Conservation (phyloP, 2,888 invertebrate genomes). For the Drosophila gaucha region DNA sequence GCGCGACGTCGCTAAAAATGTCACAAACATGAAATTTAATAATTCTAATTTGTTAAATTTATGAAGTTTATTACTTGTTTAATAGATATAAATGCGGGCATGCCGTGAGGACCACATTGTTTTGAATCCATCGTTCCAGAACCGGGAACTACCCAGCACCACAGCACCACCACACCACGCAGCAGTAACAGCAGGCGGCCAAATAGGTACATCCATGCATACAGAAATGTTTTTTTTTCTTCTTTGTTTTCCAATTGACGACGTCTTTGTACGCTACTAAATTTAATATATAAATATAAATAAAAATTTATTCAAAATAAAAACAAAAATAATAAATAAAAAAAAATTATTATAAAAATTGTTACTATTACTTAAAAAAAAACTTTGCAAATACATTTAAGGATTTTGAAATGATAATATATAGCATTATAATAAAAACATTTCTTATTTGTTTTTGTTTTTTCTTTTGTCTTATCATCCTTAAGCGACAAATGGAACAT, state of each 20-base stretch:
- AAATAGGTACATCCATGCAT: constrained; percentile 21
- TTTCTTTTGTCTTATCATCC: too few relatives aligned
- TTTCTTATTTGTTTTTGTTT: too few relatives aligned
- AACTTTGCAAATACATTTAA: too few relatives aligned
- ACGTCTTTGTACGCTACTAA: background rate
- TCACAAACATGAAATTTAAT: constrained; percentile 71
- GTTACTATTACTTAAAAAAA: background rate
- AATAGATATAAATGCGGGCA: constrained; percentile 61
- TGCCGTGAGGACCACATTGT: constrained; percentile 33
- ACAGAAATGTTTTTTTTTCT: background rate
- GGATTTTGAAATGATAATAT: background rate
- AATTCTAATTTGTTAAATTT: constrained; percentile 72
- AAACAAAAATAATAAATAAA: background rate
- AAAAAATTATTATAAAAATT: too few relatives aligned
- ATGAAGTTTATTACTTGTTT: constrained; percentile 71
- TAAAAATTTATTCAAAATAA: background rate
- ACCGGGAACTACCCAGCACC: constrained; percentile 29
- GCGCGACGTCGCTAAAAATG: constrained; percentile 38
- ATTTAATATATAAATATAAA: background rate
- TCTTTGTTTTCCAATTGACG: background rate
- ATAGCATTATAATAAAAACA: background rate
- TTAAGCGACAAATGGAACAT: too few relatives aligned
- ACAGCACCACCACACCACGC: constrained; percentile 10
- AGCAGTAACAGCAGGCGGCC: constrained; percentile 35
- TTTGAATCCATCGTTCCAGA: constrained; percentile 41